Conservation (phyloP, 2,888 invertebrate species). For the Drosophila aldrichi region DNA sequence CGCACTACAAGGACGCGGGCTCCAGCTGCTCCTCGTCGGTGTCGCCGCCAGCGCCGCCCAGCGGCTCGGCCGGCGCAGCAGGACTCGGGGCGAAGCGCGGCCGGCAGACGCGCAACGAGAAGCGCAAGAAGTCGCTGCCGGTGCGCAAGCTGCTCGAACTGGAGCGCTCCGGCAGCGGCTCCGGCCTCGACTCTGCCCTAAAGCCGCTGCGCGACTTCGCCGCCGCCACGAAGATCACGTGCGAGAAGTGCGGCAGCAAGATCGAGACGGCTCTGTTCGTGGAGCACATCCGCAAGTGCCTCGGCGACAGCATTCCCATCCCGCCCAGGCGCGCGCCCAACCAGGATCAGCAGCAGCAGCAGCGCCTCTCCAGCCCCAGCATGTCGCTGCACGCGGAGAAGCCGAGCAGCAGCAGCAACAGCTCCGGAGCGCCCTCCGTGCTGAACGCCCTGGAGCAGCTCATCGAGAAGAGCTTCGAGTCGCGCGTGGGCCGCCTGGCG, state of each 20-base stretch:
- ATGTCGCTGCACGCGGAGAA: conserved; percentile 85
- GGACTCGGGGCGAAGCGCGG: conserved; percentile 86
- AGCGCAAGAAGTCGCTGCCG: conserved; percentile 96
- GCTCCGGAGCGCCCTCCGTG: conserved; percentile 90
- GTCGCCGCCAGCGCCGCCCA: conserved; percentile 36
- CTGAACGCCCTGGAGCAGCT: conserved; percentile 98
- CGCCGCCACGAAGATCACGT: conserved; percentile 91
- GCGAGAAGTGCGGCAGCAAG: conserved; percentile 98
- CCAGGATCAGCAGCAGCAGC: conserved; percentile 86
- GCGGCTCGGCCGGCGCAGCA: not conserved
- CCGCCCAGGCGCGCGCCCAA: conserved; percentile 85
- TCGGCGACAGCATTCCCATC: conserved; percentile 88
- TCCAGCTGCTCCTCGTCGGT: conserved; percentile 43
- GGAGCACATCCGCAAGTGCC: conserved; percentile 96
- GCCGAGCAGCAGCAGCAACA: conserved; percentile 85
- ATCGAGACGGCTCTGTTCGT: conserved; percentile 97
- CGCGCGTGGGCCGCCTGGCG: conserved; percentile 89
- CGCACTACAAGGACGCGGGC: conserved; percentile 97
- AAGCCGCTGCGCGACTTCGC: conserved; percentile 87
- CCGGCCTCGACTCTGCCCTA: conserved; percentile 85
- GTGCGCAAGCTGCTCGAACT: conserved; percentile 95
- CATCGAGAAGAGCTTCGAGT: conserved; percentile 98
- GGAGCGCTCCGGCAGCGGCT: conserved; percentile 89
- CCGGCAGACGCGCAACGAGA: conserved; percentile 92
- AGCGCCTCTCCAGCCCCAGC: conserved; percentile 86